Base-by-base conservation (phyloP, 2,888 invertebrate species). In the Apamea monoglypha region DNA sequence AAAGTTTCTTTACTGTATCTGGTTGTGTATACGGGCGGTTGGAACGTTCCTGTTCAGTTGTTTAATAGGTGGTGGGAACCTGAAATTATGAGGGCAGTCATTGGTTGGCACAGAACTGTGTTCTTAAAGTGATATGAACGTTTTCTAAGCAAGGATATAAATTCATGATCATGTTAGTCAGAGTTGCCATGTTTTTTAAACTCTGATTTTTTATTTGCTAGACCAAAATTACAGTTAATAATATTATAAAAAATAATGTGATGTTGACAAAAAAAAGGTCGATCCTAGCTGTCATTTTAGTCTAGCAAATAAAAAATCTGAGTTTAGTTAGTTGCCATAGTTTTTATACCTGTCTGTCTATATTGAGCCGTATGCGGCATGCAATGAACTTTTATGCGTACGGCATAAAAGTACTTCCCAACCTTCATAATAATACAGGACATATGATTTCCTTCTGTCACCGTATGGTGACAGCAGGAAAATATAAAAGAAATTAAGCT, bases 1-100 rank as follows among this genome's bases (percentile, higher is more conserved):
- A 92, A 92, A 93, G 92, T 93, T 94, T 92, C 91, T 91, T 91
- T 89, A 87, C 85, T 88, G 86, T 89, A 86, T 87, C 82, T 84
- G 50, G 78, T 68, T 71, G 80, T 88, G 85, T 87, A 92, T 82
- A 91, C 92, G 89, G 74, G 90, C 90, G 90, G 75, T 87, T 83
- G 80, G 53, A 77, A 83, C 71, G 75, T 71, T 83, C 66, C 75
- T 70, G 63, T 73, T 59, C 29, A 29, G 18, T 16, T 36, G n/a
- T 53, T 40, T 63, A 32, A 10, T 29, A 40, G 29, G 25, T 29
- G 7, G 12, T 6, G 50, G 29, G 16, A 40, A 68, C 0, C 18
- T 68, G 29, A 61, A 50, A 32, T 59, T 14, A 25, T 14, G 8
- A 29, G 7, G 25, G 1, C n/a, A 8, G 6, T 72, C 2, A 56